Conservation (phyloP, 2,113 vertebrate genomes). For the Myanophis thanlyinensis region DNA sequence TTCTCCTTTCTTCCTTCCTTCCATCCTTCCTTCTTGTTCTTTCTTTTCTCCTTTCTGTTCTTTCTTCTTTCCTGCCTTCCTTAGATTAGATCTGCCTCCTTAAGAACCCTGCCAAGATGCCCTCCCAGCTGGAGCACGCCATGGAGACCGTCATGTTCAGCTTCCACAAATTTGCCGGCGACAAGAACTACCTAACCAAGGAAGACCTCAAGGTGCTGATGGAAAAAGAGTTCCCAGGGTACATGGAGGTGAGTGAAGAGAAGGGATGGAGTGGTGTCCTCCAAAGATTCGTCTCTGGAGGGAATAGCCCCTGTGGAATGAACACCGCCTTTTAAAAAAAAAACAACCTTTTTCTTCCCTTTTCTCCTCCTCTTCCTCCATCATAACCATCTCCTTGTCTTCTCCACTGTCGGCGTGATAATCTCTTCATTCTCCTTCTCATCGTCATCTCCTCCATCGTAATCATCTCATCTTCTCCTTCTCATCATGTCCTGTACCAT, state of each 20-base stretch:
- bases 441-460: not conserved
- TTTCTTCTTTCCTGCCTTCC: too few relatives aligned
- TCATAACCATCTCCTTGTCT: not conserved
- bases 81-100: not conserved
- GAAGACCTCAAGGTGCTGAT: constrained; percentile 71
- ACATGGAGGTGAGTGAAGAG: constrained; percentile 67
- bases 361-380: not conserved
- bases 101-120: constrained; percentile 42
- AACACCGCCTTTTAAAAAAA: not conserved
- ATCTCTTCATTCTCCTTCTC: not conserved
- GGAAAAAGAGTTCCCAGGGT: constrained; percentile 73
- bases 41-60: too few relatives aligned
- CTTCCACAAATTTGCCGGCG: constrained; percentile 72
- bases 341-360: too few relatives aligned
- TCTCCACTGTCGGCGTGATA: not conserved
- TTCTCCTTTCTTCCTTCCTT: too few relatives aligned
- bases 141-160: constrained; percentile 76
- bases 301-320: not conserved
- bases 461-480: not conserved
- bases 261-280: not conserved
- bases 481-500: not conserved
- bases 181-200: constrained; percentile 68
- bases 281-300: not conserved
- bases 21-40: too few relatives aligned
- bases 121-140: constrained; percentile 70